phyloP scores from a whole-genome alignment of 2,888 invertebrate genomes.

The Lasioglossum zephyrum region DNA sequence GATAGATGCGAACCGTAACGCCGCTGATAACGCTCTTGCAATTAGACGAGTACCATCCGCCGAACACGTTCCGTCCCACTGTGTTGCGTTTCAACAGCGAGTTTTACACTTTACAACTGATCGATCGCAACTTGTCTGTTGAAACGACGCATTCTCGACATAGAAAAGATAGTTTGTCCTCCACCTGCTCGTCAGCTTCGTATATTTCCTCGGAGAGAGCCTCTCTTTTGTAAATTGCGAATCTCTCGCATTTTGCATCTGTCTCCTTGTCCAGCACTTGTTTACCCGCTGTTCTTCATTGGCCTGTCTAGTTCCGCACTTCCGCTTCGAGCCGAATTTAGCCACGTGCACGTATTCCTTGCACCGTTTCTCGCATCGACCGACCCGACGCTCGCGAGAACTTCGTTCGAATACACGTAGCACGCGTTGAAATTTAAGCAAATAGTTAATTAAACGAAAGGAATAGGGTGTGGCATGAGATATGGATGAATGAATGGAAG shows the following conservation, averaged over 20 bases:
- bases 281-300: not conserved
- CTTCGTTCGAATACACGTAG: not conserved
- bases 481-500: too few species aligned
- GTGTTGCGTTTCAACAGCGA: not conserved
- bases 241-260: too few species aligned
- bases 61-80: not conserved
- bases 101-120: not conserved
- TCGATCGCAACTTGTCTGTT: not conserved
- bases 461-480: too few species aligned
- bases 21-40: not conserved
- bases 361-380: not conserved
- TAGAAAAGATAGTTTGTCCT: not conserved
- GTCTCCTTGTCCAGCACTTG: not conserved
- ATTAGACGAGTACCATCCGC: not conserved
- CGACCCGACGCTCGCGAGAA: not conserved
- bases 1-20: not conserved
- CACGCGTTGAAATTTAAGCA: not conserved
- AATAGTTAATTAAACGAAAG: not conserved
- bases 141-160: not conserved
- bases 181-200: not conserved
- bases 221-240: not conserved
- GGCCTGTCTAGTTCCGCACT: not conserved
- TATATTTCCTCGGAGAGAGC: not conserved
- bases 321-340: slow-evolving; percentile 9
- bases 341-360: slow-evolving; percentile 7